A percentile compares a stretch with the other conserved stretches of the same genome.
These are phyloP conservation scores for Rhinatrema bivittatum DNA, from an alignment of 2,797 vertebrate species.

Conservation along the genomic window DNA sequence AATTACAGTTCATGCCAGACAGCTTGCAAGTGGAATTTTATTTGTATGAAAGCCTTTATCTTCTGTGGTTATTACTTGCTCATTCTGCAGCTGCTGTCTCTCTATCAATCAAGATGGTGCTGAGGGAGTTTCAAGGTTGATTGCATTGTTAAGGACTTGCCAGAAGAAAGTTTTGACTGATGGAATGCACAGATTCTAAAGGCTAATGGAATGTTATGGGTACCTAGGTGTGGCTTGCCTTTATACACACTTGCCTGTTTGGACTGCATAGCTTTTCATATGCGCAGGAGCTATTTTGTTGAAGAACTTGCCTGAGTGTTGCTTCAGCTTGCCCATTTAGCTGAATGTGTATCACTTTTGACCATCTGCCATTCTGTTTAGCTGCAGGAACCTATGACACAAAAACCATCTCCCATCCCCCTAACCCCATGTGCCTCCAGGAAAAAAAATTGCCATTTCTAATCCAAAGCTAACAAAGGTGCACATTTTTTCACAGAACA, in stretches of 20 bases:
- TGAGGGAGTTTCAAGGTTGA: constrained; percentile 7
- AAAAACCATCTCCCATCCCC: constrained; percentile 25
- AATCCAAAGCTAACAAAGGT: constrained; percentile 20
- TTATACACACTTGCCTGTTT: neutral
- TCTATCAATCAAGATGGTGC: constrained; percentile 33
- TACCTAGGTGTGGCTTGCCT: constrained; percentile 13
- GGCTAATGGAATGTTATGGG: constrained; percentile 5
- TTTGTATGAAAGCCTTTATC: constrained; percentile 42
- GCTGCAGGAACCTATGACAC: constrained; percentile 65
- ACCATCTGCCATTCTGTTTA: constrained; percentile 72
- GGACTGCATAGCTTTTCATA: constrained; percentile 6
- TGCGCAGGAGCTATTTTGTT: constrained; percentile 8
- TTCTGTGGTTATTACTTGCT: constrained; percentile 41
- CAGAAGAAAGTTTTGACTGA: constrained; percentile 23
- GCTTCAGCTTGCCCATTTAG: constrained; percentile 48
- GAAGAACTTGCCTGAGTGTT: constrained; percentile 10
- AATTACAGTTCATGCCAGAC: constrained; percentile 21
- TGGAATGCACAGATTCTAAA: constrained; percentile 39
- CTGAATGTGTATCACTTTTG: constrained; percentile 63
- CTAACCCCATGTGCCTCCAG: neutral
- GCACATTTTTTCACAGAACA: constrained; percentile 17
- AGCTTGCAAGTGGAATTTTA: constrained; percentile 30
- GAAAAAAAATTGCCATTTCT: constrained; percentile 21
- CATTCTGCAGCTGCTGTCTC: constrained; percentile 55
- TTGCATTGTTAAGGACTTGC: constrained; percentile 8